Percentiles rank a stretch among this genome's conserved stretches.
Conservation (phyloP, 2,797 vertebrate species). For the Eleutherodactylus coqui region DNA sequence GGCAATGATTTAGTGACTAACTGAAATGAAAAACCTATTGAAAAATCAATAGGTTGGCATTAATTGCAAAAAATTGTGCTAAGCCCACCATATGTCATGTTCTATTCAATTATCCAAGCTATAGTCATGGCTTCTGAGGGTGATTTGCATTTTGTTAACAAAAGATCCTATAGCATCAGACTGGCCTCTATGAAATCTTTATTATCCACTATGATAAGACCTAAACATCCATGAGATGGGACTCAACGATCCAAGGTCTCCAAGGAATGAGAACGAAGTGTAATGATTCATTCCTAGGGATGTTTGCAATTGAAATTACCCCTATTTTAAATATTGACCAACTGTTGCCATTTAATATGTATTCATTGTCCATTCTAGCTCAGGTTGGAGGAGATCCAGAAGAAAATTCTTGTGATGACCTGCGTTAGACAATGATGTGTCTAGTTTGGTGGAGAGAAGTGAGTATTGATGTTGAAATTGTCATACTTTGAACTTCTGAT, state of each 20-base stretch:
- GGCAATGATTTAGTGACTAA: background rate
- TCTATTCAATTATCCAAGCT: constrained; percentile 15
- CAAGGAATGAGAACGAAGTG: background rate
- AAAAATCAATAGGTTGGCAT: background rate
- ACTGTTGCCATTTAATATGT: background rate
- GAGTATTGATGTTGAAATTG: too few relatives aligned
- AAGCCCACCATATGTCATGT: background rate
- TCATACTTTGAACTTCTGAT: too few relatives aligned
- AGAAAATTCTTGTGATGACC: too few relatives aligned
- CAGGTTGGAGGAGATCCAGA: too few relatives aligned
- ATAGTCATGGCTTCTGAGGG: background rate
- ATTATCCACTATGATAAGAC: constrained; percentile 11
- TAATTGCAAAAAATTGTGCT: background rate
- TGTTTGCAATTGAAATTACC: constrained; percentile 10
- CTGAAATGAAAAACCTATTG: background rate
- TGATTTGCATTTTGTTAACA: constrained; percentile 19
- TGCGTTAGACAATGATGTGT: too few relatives aligned
- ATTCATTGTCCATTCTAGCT: background rate
- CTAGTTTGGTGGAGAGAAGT: too few relatives aligned
- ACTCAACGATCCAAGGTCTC: background rate
- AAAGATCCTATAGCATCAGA: constrained; percentile 11
- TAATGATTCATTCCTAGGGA: background rate
- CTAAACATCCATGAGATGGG: constrained; percentile 32
- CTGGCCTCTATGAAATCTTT: constrained; percentile 16
- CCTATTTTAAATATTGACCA: background rate